Evolutionary conservation across 2,113 vertebrate species (phyloP).

Genomic region (Ceyx margarethae): DNA sequence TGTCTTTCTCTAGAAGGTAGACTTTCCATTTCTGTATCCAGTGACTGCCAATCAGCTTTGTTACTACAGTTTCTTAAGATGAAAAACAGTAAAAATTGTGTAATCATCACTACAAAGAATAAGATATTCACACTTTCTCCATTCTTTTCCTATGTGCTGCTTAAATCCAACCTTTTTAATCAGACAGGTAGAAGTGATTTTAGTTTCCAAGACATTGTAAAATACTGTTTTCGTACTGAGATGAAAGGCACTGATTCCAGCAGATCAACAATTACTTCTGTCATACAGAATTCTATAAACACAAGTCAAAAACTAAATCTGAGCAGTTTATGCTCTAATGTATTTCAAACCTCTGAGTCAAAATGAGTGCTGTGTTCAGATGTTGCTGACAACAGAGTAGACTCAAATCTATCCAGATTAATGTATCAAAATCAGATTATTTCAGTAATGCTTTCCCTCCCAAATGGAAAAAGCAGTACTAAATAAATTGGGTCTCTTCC

Average conservation of each 20-base stretch:
- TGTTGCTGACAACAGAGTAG: neutral
- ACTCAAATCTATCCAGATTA: neutral
- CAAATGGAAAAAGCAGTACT: neutral
- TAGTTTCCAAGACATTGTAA: neutral
- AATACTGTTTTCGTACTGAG: neutral
- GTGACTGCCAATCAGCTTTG: neutral
- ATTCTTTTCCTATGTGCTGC: neutral
- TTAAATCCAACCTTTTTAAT: neutral
- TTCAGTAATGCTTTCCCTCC: neutral
- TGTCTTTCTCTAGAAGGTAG: neutral
- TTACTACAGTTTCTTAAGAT: neutral
- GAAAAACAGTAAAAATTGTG: neutral
- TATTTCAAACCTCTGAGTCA: neutral
- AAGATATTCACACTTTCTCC: neutral
- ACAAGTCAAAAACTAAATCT: neutral
- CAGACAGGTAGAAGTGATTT: neutral
- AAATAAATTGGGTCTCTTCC: neutral
- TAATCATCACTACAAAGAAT: neutral
- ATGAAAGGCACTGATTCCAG: neutral
- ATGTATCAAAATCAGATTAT: neutral
- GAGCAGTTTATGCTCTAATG: neutral
- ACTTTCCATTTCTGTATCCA: neutral
- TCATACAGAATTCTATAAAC: neutral
- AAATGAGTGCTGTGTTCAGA: neutral
- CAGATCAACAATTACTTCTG: neutral